Base-by-base conservation (phyloP, 2,888 invertebrate species). In the Lepas anatifera region DNA sequence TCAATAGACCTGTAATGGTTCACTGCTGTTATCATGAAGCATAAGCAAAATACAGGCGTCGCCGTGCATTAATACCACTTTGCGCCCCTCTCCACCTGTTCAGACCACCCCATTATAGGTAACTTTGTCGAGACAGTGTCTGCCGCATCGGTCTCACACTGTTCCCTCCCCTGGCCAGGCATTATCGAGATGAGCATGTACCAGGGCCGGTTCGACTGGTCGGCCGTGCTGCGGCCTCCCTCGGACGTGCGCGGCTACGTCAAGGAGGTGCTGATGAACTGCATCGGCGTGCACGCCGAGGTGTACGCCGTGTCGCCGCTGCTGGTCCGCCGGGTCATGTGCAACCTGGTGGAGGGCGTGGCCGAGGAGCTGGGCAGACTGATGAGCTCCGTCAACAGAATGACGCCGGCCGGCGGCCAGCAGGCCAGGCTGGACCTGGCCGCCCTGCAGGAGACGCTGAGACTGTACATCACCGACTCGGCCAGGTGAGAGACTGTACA, bases 161-260 rank as follows among this genome's bases (percentile, higher is more conserved):
- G n/a, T n/a, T n/a, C n/a, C n/a, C n/a, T n/a, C n/a, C 6, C 32
- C 27, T 35, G 41, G 8, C 7, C 70, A 73, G 73, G 74, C n/a
- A 92, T 91, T 10, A 94, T 97, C 73, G 96, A 97, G 80, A 93
- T 92, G 10, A 93, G 92, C 73, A 95, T 97, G 95, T 95, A 95
- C 80, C 84, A 92, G 77, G 95, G 94, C 0, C 84, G 88, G 71
- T 91, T 94, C 78, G 90, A 90, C 77, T 92, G 94, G 87, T 88
- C 89, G 76, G 86, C 87, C 0, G 88, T 89, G 75, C 84, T 87
- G 68, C 74, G 76, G 50, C 84, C 87, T 68, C 88, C 90, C 0
- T 86, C 85, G 8, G 91, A 92, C 78, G 85, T 94, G 18, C 83
- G 90, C 68, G 92, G 92, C 0, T 97, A 96, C 77, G 89, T 93